Conservation (phyloP, 2,113 vertebrate genomes). For the Laterallus jamaicensis region DNA sequence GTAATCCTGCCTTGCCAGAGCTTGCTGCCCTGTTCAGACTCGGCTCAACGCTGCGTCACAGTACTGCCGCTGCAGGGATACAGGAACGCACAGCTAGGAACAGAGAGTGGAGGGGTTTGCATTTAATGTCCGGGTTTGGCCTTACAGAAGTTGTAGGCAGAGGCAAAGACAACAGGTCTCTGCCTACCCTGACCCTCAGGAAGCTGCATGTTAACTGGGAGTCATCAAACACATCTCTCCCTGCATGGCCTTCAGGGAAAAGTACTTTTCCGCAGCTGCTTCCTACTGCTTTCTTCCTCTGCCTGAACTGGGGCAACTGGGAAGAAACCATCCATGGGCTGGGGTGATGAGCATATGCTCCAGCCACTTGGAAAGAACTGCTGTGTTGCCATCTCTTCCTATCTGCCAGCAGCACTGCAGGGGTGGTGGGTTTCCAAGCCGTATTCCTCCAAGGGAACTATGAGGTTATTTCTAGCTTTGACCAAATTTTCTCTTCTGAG, state of each 20-base stretch:
- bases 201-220: background rate
- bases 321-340: background rate
- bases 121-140: background rate
- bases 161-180: background rate
- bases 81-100: background rate
- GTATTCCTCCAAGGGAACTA: background rate
- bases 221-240: background rate
- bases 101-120: background rate
- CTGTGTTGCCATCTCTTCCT: accelerated
- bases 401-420: background rate
- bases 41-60: accelerated
- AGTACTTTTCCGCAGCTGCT: background rate
- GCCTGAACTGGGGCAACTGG: background rate
- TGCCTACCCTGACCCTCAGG: background rate
- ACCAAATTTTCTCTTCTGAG: background rate
- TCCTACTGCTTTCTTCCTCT: background rate
- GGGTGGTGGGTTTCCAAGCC: background rate
- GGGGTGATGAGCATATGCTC: background rate
- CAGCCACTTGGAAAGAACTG: accelerated
- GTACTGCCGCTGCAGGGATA: background rate
- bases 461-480: constrained; percentile 15
- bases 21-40: accelerated
- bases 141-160: background rate
- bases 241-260: background rate
- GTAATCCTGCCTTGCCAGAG: background rate